Base-by-base conservation (phyloP, 1,140 invertebrate species). In the Drosophila leontia region DNA sequence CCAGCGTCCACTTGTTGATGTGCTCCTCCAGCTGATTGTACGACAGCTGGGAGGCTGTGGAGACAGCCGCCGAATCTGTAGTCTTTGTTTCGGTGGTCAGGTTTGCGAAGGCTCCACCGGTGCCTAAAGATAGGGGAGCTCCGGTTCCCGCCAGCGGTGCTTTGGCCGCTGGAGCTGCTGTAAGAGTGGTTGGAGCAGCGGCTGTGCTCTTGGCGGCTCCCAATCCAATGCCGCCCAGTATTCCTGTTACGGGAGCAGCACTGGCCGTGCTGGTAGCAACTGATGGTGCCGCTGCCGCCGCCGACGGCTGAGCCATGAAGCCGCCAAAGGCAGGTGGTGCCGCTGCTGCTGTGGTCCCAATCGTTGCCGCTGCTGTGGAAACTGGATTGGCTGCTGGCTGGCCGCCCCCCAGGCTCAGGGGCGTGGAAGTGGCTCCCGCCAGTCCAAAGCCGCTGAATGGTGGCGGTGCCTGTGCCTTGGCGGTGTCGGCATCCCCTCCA, bases 1-100 rank as follows among this genome's bases (percentile, higher is more conserved):
- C 98, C 15, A 97, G 91, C 1, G 97, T 98, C 98, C 98, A 99
- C 93, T 99, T 99, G 91, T 99, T 99, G 50, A 99, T 98, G 3
- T 95, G 95, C 84, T 99, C 98, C 93, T 99, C 98, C 23, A 99
- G 92, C 90, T 99, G 97, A 26, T 96, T 95, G 90, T 98, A 99
- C 17, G 95, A 98, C 84, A 99, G 15, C 19, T 92, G 91, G 2
- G 81, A 61, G 7, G 83, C 77, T 34, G 78, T 84, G 13, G 58
- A 77, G 2, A 80, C 50, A 7, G 74, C 62, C 7, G 83, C 17
- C 4, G 84, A 92, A 47, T 91, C 91, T 15, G 79, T 92, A 1
- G 78, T 90, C 34, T 92, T 92, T 4, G 86, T 88, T 0, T 86
- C 82, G 7, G 90, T 84, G 23, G 80, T 71, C 2, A 82, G 55